Evolutionary conservation across 1,140 invertebrate genomes (phyloP).

Genomic region (Thaumetopoea pityocampa): DNA sequence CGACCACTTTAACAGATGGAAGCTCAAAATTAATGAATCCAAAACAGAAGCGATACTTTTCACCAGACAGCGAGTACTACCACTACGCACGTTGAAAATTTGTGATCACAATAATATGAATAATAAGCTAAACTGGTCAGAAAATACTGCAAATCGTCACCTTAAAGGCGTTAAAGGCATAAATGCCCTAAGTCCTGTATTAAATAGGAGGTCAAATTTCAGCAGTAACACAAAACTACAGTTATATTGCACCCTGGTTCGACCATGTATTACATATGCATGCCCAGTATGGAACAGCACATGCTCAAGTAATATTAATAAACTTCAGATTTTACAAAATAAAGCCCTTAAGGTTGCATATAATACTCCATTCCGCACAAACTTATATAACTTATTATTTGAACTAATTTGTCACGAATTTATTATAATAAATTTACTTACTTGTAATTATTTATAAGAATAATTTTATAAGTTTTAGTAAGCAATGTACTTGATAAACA

Average conservation of each 20-base stretch:
- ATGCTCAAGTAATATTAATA: constrained; percentile 6
- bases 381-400: constrained; percentile 8
- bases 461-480: too few relatives aligned
- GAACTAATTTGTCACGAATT: too few relatives aligned
- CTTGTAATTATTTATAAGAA: too few relatives aligned
- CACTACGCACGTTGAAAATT: background rate
- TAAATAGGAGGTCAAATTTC: constrained; percentile 6
- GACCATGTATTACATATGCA: constrained; percentile 16
- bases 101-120: background rate
- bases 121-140: constrained; percentile 14
- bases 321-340: constrained; percentile 19
- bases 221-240: constrained; percentile 13
- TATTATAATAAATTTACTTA: too few relatives aligned
- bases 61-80: background rate
- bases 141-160: background rate
- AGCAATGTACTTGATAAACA: too few relatives aligned
- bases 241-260: constrained; percentile 12
- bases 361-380: constrained; percentile 11
- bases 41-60: constrained; percentile 18
- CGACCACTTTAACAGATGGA: constrained; percentile 6
- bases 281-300: constrained; percentile 17
- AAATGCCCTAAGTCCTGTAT: constrained; percentile 8
- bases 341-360: constrained; percentile 16
- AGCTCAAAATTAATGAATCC: constrained; percentile 10
- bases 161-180: constrained; percentile 4